Conservation (phyloP, 2,797 vertebrate genomes). For the Lerista edwardsae region DNA sequence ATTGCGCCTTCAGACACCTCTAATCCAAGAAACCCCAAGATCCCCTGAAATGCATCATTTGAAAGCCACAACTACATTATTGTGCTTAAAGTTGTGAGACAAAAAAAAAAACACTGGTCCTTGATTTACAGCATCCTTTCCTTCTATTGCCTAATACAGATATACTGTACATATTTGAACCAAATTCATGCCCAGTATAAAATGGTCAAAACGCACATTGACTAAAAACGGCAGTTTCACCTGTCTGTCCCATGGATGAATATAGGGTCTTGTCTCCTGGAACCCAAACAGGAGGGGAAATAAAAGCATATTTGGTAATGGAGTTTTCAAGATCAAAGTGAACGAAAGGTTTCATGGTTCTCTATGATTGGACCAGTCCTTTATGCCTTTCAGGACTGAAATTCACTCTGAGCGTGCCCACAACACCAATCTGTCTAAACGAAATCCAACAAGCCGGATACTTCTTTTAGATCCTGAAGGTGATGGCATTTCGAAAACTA, state of each 20-base stretch:
- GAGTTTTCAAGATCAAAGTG: slow-evolving; percentile 62
- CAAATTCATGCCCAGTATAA: slow-evolving; percentile 19
- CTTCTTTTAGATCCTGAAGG: slow-evolving; percentile 17
- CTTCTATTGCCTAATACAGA: not conserved
- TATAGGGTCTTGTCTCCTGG: slow-evolving; percentile 50
- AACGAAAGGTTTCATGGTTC: slow-evolving; percentile 27
- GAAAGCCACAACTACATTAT: not conserved
- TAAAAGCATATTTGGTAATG: slow-evolving; percentile 69
- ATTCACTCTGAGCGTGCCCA: not conserved
- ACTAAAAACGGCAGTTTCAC: slow-evolving; percentile 55
- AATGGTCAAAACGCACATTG: slow-evolving; percentile 52
- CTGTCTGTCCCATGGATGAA: slow-evolving; percentile 34
- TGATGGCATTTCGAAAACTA: slow-evolving; percentile 21
- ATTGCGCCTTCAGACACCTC: too few species aligned
- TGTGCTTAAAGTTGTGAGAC: not conserved
- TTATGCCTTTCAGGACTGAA: slow-evolving; percentile 42
- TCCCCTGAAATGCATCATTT: not conserved
- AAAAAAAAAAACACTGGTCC: not conserved
- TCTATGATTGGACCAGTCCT: slow-evolving; percentile 28
- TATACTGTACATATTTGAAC: slow-evolving; percentile 37
- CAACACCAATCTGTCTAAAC: slow-evolving; percentile 14
- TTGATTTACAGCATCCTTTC: not conserved
- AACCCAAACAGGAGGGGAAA: slow-evolving; percentile 41
- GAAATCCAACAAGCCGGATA: not conserved
- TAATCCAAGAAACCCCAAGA: not conserved